A percentile compares a stretch with the other conserved stretches of the same genome.
phyloP scores from a whole-genome alignment of 2,888 invertebrate species.

The Drosophila longiperda region DNA sequence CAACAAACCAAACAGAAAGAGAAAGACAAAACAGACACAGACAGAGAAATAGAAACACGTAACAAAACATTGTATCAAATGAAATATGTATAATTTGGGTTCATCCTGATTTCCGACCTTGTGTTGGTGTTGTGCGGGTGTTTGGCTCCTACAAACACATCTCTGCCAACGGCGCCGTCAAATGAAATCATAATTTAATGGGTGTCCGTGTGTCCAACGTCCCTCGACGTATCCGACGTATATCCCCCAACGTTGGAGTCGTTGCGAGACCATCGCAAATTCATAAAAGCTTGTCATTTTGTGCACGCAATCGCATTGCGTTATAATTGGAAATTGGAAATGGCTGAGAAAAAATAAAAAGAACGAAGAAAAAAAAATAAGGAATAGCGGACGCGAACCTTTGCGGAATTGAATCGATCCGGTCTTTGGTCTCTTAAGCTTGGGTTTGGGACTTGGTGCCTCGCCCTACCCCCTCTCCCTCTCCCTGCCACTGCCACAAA shows the following conservation, averaged over 20 bases:
- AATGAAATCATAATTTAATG: slow-evolving; percentile 75
- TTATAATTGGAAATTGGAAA: slow-evolving; percentile 76
- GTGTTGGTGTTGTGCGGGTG: slow-evolving; percentile 51
- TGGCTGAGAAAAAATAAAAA: slow-evolving; percentile 51
- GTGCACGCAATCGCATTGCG: slow-evolving; percentile 76
- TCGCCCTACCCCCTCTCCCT: background rate
- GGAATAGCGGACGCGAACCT: slow-evolving; percentile 17
- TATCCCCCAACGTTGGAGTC: slow-evolving; percentile 6
- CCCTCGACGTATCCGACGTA: background rate
- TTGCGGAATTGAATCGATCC: slow-evolving; percentile 15
- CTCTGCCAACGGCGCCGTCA: slow-evolving; percentile 35
- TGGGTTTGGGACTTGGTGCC: background rate
- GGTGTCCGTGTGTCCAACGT: slow-evolving; percentile 28
- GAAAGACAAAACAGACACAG: background rate
- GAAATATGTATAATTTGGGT: slow-evolving; percentile 63
- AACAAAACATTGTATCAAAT: slow-evolving; percentile 39
- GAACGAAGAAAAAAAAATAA: slow-evolving; percentile 14
- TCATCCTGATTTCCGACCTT: slow-evolving; percentile 69
- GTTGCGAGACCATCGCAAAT: slow-evolving; percentile 61
- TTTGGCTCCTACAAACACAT: background rate
- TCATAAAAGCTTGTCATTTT: slow-evolving; percentile 76
- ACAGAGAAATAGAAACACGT: slow-evolving; percentile 18
- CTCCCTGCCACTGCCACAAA: background rate
- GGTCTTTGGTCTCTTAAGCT: background rate
- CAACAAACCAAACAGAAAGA: slow-evolving; percentile 9